Conservation (phyloP, 1,140 invertebrate genomes). For the Calliphora vicina region DNA sequence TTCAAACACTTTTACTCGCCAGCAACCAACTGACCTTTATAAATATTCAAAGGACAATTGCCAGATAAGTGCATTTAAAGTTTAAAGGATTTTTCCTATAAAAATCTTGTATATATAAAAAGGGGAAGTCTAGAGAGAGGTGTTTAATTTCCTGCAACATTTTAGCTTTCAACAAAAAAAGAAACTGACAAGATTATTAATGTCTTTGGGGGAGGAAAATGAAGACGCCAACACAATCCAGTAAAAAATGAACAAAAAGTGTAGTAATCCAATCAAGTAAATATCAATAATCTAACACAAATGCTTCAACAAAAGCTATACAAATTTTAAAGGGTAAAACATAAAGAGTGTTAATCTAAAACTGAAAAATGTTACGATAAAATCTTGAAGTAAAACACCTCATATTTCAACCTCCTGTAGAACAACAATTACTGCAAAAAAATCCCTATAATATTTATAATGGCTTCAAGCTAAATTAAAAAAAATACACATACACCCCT, state of each 20-base stretch:
- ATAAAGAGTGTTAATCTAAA: too few species aligned
- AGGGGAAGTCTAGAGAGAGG: too few species aligned
- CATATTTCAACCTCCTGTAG: not conserved
- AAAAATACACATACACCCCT: not conserved
- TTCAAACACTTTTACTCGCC: not conserved
- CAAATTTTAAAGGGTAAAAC: not conserved
- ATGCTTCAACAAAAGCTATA: not conserved
- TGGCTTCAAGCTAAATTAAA: constrained; percentile 5
- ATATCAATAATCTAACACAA: not conserved
- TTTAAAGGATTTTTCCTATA: not conserved
- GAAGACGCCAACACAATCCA: not conserved
- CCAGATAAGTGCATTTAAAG: not conserved
- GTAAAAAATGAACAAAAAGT: not conserved
- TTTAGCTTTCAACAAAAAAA: too few species aligned
- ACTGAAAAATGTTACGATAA: not conserved
- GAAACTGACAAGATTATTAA: not conserved
- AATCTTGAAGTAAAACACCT: not conserved
- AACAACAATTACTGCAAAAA: not conserved
- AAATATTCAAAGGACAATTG: not conserved
- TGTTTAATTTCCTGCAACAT: not conserved
- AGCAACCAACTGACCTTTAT: not conserved
- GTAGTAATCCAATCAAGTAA: not conserved
- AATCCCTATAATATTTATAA: not conserved
- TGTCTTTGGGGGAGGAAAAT: not conserved
- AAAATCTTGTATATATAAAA: too few species aligned